Percentiles rank a stretch among this genome's conserved stretches.
Evolutionary conservation across 2,797 vertebrate genomes (phyloP).

Genomic region (Sarcoramphus papa): DNA sequence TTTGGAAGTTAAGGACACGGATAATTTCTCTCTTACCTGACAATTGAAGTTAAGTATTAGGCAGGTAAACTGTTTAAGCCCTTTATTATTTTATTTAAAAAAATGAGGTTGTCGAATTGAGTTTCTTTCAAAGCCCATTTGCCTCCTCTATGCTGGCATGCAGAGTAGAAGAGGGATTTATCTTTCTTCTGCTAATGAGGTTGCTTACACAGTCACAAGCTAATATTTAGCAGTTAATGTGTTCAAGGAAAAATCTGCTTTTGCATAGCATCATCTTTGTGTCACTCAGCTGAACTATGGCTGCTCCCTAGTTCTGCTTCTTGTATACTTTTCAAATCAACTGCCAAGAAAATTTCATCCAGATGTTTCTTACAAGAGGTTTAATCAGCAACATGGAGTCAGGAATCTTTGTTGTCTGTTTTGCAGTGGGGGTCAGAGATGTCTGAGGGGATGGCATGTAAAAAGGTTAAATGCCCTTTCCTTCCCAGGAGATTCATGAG

Average conservation of each 20-base stretch:
- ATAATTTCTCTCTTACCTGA: background rate
- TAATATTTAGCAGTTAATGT: background rate
- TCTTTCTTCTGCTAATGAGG: background rate
- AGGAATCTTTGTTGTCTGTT: constrained; percentile 30
- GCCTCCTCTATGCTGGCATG: background rate
- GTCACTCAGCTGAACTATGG: constrained; percentile 28
- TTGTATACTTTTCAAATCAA: constrained; percentile 36
- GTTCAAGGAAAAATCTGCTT: constrained; percentile 36
- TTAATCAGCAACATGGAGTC: background rate
- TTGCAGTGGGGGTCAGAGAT: background rate
- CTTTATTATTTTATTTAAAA: background rate
- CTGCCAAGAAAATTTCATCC: constrained; percentile 50
- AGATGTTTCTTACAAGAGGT: constrained; percentile 30
- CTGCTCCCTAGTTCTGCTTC: constrained; percentile 41
- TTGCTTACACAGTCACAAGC: background rate
- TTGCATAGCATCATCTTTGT: constrained; percentile 14
- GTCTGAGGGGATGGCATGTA: constrained; percentile 5
- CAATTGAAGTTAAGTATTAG: background rate
- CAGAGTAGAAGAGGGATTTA: background rate
- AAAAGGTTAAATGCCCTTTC: constrained; percentile 20
- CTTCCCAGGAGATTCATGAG: constrained; percentile 11
- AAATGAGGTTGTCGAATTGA: background rate
- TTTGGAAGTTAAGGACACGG: background rate
- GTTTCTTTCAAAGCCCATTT: background rate
- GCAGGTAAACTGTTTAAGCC: background rate